These are phyloP conservation scores for Apostichopus californicus DNA, from an alignment of 35 echinoderm and acorn worm genomes.

Conservation along the genomic window DNA sequence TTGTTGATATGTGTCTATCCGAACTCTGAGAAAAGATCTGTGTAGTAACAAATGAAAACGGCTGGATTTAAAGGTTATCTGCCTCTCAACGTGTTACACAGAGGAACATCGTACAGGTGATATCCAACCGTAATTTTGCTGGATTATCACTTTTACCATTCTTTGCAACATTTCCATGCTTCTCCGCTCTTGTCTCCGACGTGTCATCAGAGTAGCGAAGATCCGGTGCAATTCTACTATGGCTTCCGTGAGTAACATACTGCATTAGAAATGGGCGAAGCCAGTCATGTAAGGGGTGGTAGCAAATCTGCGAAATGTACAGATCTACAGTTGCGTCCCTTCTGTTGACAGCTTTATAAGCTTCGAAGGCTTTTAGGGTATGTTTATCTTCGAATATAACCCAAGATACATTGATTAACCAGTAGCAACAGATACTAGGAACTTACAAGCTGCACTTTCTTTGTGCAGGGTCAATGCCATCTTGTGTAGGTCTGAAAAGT, in stretches of 20 bases:
- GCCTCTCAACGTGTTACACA: neutral
- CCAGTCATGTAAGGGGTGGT: neutral
- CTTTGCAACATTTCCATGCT: slow-evolving; percentile 24
- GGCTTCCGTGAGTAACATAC: slow-evolving; percentile 20
- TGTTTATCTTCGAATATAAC: neutral
- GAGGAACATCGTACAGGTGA: too few species aligned
- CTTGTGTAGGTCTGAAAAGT: too few species aligned
- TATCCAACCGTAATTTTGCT: neutral
- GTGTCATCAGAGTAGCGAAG: neutral
- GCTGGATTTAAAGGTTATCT: neutral
- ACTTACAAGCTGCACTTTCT: too few species aligned
- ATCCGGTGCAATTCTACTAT: slow-evolving; percentile 8
- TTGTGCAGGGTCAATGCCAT: too few species aligned
- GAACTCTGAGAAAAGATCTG: too few species aligned
- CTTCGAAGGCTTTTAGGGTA: neutral
- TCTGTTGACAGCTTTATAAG: too few species aligned
- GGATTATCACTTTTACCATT: neutral
- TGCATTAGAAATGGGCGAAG: neutral
- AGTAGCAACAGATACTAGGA: too few species aligned
- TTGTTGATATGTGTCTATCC: too few species aligned
- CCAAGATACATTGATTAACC: too few species aligned
- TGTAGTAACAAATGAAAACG: neutral
- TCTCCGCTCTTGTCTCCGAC: neutral
- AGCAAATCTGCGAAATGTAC: slow-evolving; percentile 4
- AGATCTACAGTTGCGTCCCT: neutral